Evolutionary conservation across 2,797 vertebrate genomes (phyloP), one percentile per base, ranked within the genome.

Genomic region (Megalops cyprinoides): DNA sequence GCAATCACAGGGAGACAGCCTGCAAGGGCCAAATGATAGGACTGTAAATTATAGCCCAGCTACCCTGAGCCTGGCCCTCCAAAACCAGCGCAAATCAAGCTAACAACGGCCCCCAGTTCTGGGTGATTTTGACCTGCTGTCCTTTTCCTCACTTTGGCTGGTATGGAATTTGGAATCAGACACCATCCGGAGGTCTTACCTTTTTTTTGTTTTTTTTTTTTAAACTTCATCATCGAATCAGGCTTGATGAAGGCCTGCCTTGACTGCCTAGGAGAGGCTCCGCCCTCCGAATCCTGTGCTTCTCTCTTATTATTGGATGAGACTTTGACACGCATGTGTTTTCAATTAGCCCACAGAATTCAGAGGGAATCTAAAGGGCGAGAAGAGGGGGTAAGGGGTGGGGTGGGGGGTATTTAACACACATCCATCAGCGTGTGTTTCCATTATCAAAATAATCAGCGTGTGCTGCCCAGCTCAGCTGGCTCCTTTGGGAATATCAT

Each of bases 281-380:
- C 82, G 48, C 44, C 44, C 3, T 0, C n/a, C n/a, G 37, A 60
- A 18, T 49, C 28, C 31, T 4, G 9, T 18, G 2, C 51, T 15
- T 56, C 8, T n/a, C 78, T 31, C 44, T 56, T 7, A 51, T 79
- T n/a, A 74, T 28, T 20, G n/a, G 49, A 83, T 18, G 55, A 84
- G 77, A 80, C 49, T 77, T 81, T 88, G 83, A 82, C 2, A 67
- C 76, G 86, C 91, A 92, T 88, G 84, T 93, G 92, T 85, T 91
- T 93, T 89, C 84, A 88, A 92, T 93, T 93, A 92, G 86, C 86
- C 84, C 88, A 84, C 83, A 87, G 89, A 88, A 91, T 91, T 90
- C 86, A 85, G 85, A 82, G 89, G 88, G 88, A 90, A 89, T 92
- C 20, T 46, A 83, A 83, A 90, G 87, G 89, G 91, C 88, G 90